Conservation (phyloP, 2,888 invertebrate species). For the Hermaeophaga mercurialis region DNA sequence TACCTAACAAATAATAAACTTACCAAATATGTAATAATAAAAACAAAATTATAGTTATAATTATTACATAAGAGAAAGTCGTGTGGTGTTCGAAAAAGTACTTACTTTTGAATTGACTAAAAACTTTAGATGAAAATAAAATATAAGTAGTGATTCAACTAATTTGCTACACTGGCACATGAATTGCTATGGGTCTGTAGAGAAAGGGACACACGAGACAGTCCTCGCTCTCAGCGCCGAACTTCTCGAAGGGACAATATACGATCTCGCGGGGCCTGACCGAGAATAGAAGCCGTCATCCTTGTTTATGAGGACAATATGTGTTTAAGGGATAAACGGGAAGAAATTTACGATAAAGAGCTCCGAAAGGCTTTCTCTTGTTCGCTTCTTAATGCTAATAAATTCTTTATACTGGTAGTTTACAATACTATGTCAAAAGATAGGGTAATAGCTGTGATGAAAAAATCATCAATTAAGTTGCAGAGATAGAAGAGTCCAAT, state of each 20-base stretch:
- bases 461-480: conserved; percentile 4
- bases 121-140: too few relatives aligned
- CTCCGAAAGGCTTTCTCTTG: conserved; percentile 29
- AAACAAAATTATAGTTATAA: too few relatives aligned
- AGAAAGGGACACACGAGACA: conserved; percentile 10
- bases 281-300: conserved; percentile 36
- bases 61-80: too few relatives aligned
- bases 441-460: conserved; percentile 10
- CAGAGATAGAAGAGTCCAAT: too few relatives aligned
- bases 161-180: conserved; percentile 1
- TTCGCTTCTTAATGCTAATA: conserved; percentile 30
- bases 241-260: conserved; percentile 38
- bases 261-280: conserved; percentile 35
- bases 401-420: conserved; percentile 26
- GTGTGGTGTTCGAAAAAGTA: too few relatives aligned
- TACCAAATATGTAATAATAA: too few relatives aligned
- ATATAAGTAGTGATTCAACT: too few relatives aligned
- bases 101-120: too few relatives aligned
- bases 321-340: conserved; percentile 36
- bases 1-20: too few relatives aligned
- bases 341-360: conserved; percentile 34
- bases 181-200: neutral
- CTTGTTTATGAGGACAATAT: conserved; percentile 38
- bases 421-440: conserved; percentile 5
- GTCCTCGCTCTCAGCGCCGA: conserved; percentile 32